Conservation (phyloP, 2,113 vertebrate genomes). For the Bujurquina vittata region DNA sequence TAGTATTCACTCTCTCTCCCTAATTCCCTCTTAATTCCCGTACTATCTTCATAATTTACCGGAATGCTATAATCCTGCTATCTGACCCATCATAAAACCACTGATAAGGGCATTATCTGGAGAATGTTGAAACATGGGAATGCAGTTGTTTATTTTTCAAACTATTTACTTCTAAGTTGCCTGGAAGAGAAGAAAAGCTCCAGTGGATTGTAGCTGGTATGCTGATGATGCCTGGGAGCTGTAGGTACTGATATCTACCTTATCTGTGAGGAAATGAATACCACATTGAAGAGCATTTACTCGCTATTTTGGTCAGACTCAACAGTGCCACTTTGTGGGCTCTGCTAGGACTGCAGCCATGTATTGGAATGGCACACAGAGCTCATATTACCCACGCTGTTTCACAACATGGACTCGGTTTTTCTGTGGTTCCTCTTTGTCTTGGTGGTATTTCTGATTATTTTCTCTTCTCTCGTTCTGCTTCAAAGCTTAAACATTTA, state of each 20-base stretch:
- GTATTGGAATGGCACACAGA: conserved; percentile 15
- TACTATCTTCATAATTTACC: conserved; percentile 64
- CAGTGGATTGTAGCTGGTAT: conserved; percentile 71
- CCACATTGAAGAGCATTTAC: conserved; percentile 35
- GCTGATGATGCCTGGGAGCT: conserved; percentile 74
- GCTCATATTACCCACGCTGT: conserved; percentile 34
- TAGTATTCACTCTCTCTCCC: not conserved
- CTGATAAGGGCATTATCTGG: conserved; percentile 73
- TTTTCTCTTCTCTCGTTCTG: not conserved
- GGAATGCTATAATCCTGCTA: conserved; percentile 68
- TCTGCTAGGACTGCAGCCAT: not conserved
- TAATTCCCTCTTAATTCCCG: conserved; percentile 32
- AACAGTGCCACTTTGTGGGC: conserved; percentile 60
- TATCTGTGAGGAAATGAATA: conserved; percentile 72
- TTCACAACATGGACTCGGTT: conserved; percentile 18
- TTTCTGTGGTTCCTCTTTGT: not conserved
- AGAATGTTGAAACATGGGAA: conserved; percentile 76
- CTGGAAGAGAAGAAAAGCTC: conserved; percentile 67
- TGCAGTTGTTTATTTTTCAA: conserved; percentile 75
- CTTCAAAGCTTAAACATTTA: not conserved
- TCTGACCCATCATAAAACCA: conserved; percentile 56
- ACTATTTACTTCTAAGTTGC: conserved; percentile 72
- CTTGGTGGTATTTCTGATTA: not conserved
- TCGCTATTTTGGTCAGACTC: conserved; percentile 24
- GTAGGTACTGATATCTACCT: conserved; percentile 70